A percentile compares a stretch with the other conserved stretches of the same genome.
phyloP scores from a whole-genome alignment of 2,113 vertebrate genomes.

The Cinclus mexicanus region DNA sequence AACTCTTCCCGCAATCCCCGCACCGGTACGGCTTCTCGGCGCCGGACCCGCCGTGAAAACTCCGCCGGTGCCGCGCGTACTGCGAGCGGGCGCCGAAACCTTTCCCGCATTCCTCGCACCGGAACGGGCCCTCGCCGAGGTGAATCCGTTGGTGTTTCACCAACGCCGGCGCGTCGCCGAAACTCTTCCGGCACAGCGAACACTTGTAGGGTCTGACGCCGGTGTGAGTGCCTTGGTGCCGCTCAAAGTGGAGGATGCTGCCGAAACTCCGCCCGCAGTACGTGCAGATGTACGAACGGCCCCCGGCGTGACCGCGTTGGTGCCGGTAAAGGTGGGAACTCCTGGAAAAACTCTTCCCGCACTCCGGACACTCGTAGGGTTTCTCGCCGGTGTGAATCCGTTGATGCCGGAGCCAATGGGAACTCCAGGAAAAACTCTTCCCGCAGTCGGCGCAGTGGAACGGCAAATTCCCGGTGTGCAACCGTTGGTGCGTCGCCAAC shows the following conservation, averaged over 20 bases:
- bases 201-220: not conserved
- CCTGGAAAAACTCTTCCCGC: conserved; percentile 44
- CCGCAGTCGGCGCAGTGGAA: not conserved
- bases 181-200: not conserved
- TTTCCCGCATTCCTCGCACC: not conserved
- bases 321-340: not conserved
- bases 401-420: conserved; percentile 77
- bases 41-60: not conserved
- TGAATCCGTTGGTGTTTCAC: rapidly evolving
- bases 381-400: conserved; percentile 83
- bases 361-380: conserved; percentile 61
- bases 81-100: not conserved
- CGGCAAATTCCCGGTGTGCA: rapidly evolving
- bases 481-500: rapidly evolving
- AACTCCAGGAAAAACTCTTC: conserved; percentile 28
- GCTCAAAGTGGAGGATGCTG: not conserved
- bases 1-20: not conserved
- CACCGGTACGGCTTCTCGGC: not conserved
- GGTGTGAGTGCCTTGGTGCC: not conserved
- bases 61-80: not conserved
- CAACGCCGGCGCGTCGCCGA: not conserved
- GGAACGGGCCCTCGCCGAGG: rapidly evolving
- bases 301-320: not conserved
- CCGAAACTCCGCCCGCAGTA: not conserved
- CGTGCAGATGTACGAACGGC: not conserved